Base-by-base conservation (phyloP, 2,797 vertebrate genomes). In the Pipistrellus kuhlii region DNA sequence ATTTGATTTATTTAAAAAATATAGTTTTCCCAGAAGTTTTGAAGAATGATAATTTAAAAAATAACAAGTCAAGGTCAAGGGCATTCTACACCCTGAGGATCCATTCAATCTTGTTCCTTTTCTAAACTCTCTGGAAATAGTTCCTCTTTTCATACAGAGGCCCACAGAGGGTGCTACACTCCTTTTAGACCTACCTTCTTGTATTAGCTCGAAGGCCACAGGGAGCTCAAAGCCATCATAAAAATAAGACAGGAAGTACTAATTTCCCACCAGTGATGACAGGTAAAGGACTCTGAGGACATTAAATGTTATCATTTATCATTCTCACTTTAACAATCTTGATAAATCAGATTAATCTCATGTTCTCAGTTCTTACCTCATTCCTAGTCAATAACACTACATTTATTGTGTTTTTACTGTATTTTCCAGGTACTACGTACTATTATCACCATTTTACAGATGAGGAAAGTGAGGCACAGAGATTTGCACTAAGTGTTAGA, bases 121-220 rank as follows among this genome's bases (percentile, higher is more conserved):
- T 38, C 64, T 55, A 62, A 55, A 15, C 41, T 85, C 35, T 85
- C 51, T 51, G 46, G 48, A 81, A 91, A 62, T 57, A 81, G 53
- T 85, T 91, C 73, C 85, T 81, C 38, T 84, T 85, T 66, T 68
- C 51, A 86, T n/a, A 23, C 21, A 59, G 69, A 44, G 14, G 62
- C 25, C 95, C 94, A 90, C 77, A 75, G 92, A 78, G 92, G 94
- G 94, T 21, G 86, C 77, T 80, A 12, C 4, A 12, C 41, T 20
- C 51, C 57, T 84, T 75, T 59, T 38, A 41, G 21, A 20, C 13
- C 6, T 12, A 46, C 62, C 30, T 46, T 17, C 30, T 46, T 17
- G 5, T 12, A 25, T 21, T 27, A 11, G 41, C 20, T 35, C 25
- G 27, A 27, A n/a, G 18, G 30, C n/a, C 59, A 7, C 48, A 17